Evolutionary conservation across 2,888 invertebrate species (phyloP).

Genomic region (Dione juno): DNA sequence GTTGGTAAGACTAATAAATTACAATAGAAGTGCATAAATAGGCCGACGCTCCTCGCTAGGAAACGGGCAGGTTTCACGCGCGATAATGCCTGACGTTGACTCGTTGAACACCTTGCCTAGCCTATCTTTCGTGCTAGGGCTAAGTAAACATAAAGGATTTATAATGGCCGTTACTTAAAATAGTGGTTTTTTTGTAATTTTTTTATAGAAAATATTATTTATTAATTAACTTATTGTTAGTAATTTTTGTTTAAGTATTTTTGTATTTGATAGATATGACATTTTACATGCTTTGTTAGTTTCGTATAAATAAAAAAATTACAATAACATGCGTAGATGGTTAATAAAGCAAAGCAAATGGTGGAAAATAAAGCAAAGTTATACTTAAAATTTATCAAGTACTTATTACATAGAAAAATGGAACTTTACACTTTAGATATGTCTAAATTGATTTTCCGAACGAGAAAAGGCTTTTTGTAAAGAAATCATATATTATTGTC

Average conservation of each 20-base stretch:
- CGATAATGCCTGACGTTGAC: conserved; percentile 36
- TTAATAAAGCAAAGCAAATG: too few relatives aligned
- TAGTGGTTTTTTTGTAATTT: neutral
- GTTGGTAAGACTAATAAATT: conserved; percentile 31
- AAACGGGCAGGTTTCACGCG: conserved; percentile 38
- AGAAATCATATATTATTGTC: neutral
- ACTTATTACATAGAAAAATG: too few relatives aligned
- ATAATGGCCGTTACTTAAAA: neutral
- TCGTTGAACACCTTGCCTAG: conserved; percentile 31
- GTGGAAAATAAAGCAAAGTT: too few relatives aligned
- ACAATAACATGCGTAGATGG: too few relatives aligned
- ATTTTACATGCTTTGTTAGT: too few relatives aligned
- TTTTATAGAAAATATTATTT: neutral
- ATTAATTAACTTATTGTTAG: too few relatives aligned
- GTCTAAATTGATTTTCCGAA: too few relatives aligned
- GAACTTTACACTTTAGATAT: too few relatives aligned
- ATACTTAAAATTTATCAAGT: too few relatives aligned
- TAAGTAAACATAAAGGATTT: conserved; percentile 8
- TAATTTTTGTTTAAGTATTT: too few relatives aligned
- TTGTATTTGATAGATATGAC: too few relatives aligned
- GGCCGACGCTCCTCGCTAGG: conserved; percentile 36
- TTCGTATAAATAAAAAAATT: too few relatives aligned
- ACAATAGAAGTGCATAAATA: conserved; percentile 33
- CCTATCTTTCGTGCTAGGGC: conserved; percentile 3
- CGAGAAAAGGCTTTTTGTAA: neutral